Conservation (phyloP, 1,140 invertebrate genomes). For the Pemphigus obesinymphae region DNA sequence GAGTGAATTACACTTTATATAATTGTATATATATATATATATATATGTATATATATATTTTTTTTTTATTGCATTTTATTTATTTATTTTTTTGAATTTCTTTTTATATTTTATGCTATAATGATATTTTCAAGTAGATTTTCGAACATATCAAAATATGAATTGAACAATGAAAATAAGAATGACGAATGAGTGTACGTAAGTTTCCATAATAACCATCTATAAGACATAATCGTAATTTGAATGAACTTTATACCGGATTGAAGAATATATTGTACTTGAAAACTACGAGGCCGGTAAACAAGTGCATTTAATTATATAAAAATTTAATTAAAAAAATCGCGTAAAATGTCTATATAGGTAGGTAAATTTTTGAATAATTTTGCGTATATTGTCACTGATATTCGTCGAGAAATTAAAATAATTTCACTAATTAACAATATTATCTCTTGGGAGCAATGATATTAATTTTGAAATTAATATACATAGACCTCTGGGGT, state of each 20-base stretch:
- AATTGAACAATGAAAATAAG: background rate
- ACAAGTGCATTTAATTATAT: background rate
- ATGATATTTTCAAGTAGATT: too few species aligned
- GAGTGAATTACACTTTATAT: too few species aligned
- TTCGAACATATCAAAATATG: background rate
- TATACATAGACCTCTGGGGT: background rate
- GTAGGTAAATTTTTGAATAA: too few species aligned
- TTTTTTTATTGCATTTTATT: too few species aligned
- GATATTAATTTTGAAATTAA: slow-evolving; percentile 7
- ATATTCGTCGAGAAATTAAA: background rate
- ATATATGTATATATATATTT: too few species aligned
- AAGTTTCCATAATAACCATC: background rate
- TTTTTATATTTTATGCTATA: too few species aligned
- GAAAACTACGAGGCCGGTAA: background rate
- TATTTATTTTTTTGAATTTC: too few species aligned
- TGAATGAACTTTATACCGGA: background rate
- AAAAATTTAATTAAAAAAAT: background rate
- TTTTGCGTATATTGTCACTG: background rate
- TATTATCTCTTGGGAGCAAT: background rate
- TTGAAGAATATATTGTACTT: background rate
- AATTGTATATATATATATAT: too few species aligned
- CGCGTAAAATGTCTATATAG: too few species aligned
- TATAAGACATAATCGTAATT: background rate
- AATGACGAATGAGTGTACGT: too few species aligned
- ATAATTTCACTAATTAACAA: background rate